Evolutionary conservation across 1,140 invertebrate species (phyloP).

Genomic region (Zaprionus kolodkinae): DNA sequence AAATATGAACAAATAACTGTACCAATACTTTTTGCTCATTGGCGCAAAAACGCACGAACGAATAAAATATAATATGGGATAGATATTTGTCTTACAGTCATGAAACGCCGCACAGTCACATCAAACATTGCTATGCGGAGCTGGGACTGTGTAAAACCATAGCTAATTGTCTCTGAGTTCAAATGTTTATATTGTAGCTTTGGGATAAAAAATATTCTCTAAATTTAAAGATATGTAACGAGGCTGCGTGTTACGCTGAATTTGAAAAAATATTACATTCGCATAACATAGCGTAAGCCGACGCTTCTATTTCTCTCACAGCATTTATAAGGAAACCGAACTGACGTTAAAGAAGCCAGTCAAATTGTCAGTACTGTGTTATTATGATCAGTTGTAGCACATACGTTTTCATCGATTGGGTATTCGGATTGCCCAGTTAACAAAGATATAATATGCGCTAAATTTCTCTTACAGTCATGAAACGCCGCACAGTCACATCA

Average conservation of each 20-base stretch:
- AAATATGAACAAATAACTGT: conserved; percentile 31
- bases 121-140: conserved; percentile 66
- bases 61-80: conserved; percentile 60
- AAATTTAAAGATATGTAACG: conserved; percentile 47
- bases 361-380: conserved; percentile 64
- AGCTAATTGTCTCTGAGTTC: no score
- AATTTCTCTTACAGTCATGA: conserved; percentile 71
- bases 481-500: conserved; percentile 77
- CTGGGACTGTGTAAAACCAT: conserved; percentile 49
- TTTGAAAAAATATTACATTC: conserved; percentile 49
- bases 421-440: conserved; percentile 55
- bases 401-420: conserved; percentile 76
- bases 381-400: conserved; percentile 44
- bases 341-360: conserved; percentile 23
- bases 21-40: conserved; percentile 71
- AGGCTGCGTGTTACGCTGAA: conserved; percentile 75
- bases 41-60: conserved; percentile 28
- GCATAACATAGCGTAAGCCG: conserved; percentile 77
- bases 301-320: conserved; percentile 85
- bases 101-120: conserved; percentile 78
- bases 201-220: no score
- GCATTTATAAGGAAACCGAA: conserved; percentile 76
- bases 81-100: conserved; percentile 66
- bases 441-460: conserved; percentile 77
- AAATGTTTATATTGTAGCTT: background rate